Conservation (phyloP, 2,113 vertebrate species). For the Halcyon senegalensis region DNA sequence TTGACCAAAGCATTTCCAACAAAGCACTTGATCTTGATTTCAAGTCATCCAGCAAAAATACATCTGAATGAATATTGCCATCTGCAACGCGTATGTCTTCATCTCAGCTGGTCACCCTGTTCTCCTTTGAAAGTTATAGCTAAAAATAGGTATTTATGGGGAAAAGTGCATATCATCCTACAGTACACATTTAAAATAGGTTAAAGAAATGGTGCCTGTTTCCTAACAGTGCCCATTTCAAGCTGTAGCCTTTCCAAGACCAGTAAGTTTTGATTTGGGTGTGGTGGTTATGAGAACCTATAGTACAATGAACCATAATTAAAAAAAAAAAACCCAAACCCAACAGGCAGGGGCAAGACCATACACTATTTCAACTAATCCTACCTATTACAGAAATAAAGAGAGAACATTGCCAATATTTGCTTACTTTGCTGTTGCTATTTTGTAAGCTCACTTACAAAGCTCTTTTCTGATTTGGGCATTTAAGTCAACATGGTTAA, state of each 20-base stretch:
- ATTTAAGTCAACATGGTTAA: not conserved
- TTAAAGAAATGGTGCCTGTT: not conserved
- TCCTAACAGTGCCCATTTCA: not conserved
- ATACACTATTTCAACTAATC: not conserved
- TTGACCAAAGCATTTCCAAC: not conserved
- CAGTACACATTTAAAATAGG: accelerated
- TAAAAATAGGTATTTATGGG: not conserved
- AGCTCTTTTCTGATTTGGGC: not conserved
- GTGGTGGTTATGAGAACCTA: not conserved
- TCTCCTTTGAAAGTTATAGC: not conserved
- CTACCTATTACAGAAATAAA: not conserved
- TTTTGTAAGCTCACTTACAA: not conserved
- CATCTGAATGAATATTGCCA: not conserved
- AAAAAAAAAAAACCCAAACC: not conserved
- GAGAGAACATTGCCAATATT: not conserved
- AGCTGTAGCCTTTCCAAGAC: not conserved
- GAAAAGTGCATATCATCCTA: not conserved
- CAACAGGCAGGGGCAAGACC: not conserved
- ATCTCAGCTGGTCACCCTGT: not conserved
- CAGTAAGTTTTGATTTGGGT: not conserved
- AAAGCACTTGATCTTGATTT: not conserved
- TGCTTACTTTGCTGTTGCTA: not conserved
- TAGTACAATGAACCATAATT: not conserved
- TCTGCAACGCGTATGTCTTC: not conserved
- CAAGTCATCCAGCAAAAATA: not conserved